Conservation (phyloP, 2,113 vertebrate genomes). For the Ardeotis arabs region DNA sequence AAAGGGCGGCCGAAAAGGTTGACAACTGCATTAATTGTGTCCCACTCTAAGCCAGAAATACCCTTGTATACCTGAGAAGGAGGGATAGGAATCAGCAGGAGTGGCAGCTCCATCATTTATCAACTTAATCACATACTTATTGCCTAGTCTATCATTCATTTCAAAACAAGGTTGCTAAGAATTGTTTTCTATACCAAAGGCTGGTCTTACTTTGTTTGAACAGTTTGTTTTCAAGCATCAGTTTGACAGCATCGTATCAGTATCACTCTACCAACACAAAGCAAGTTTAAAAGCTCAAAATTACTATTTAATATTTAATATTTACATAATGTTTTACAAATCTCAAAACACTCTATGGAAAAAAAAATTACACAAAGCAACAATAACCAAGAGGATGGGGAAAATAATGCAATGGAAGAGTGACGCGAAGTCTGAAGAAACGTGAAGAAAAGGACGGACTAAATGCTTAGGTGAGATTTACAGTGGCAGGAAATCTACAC, state of each 20-base stretch:
- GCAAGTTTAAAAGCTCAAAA: slow-evolving; percentile 42
- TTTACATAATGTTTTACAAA: slow-evolving; percentile 37
- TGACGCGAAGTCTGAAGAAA: not conserved
- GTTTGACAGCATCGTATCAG: not conserved
- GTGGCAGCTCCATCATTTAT: not conserved
- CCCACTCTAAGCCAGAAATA: not conserved
- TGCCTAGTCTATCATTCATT: not conserved
- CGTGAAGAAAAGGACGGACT: not conserved
- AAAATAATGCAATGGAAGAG: not conserved
- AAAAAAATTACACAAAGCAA: slow-evolving; percentile 3
- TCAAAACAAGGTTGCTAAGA: not conserved
- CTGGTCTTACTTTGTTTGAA: not conserved
- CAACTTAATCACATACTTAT: not conserved
- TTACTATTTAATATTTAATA: slow-evolving; percentile 41
- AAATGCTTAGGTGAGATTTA: not conserved
- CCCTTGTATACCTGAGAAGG: not conserved
- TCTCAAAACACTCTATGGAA: not conserved
- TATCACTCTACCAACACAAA: slow-evolving; percentile 18
- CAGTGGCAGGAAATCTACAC: not conserved
- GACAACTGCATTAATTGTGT: not conserved
- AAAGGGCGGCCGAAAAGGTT: fast-evolving
- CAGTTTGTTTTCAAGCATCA: not conserved
- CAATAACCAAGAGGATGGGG: not conserved
- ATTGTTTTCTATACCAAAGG: not conserved
- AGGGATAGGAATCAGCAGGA: not conserved